Conservation (phyloP, 2,113 vertebrate species). For the Sebastes fasciatus region DNA sequence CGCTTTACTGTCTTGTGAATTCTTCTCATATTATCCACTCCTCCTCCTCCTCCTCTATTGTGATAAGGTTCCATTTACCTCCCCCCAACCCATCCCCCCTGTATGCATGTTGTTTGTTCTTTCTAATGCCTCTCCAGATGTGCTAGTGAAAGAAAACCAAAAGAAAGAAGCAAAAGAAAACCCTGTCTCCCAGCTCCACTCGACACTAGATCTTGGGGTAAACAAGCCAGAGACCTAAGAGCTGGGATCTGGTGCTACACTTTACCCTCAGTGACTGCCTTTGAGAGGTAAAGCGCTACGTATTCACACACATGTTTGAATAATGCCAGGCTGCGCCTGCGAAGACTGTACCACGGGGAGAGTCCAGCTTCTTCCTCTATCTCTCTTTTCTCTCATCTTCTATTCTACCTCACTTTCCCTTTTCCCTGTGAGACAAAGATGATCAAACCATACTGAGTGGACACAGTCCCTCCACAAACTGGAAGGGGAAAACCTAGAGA, state of each 20-base stretch:
- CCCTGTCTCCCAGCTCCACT: conserved; percentile 34
- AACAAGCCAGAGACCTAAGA: conserved; percentile 57
- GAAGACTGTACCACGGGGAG: conserved; percentile 65
- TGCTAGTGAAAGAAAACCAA: conserved; percentile 35
- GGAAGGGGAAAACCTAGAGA: conserved; percentile 65
- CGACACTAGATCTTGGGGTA: conserved; percentile 46
- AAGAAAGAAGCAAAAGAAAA: conserved; percentile 1
- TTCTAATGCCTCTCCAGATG: conserved; percentile 61
- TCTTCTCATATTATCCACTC: conserved; percentile 31
- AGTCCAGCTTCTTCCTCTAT: conserved; percentile 53
- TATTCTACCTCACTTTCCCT: conserved; percentile 51
- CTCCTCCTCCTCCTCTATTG: conserved; percentile 28
- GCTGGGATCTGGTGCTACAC: conserved; percentile 38
- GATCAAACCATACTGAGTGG: conserved; percentile 80
- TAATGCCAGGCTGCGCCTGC: conserved; percentile 45
- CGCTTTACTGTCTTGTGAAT: conserved; percentile 43
- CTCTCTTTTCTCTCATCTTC: conserved; percentile 63
- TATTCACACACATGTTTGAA: conserved; percentile 75
- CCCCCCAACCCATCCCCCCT: conserved; percentile 7
- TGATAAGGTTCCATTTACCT: conserved; percentile 35
- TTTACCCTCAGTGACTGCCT: conserved; percentile 72
- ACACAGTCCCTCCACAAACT: conserved; percentile 70
- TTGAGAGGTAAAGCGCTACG: conserved; percentile 70
- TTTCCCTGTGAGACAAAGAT: conserved; percentile 69
- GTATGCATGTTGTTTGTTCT: conserved; percentile 64